Conservation (phyloP, 2,888 invertebrate genomes). For the Beris morrisii region DNA sequence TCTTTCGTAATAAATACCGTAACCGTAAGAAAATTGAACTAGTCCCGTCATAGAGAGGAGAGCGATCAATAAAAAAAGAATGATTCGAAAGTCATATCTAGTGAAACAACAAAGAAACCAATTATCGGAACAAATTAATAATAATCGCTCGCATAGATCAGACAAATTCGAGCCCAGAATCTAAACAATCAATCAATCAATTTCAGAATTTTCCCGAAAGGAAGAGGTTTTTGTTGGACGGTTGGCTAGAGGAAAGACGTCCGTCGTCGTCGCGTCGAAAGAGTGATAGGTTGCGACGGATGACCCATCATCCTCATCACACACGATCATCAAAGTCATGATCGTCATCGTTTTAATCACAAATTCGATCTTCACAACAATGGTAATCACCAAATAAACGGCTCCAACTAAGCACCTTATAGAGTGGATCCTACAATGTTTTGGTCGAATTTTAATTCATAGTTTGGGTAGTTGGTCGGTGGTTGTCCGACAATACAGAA, state of each 20-base stretch:
- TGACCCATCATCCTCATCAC: conserved; percentile 23
- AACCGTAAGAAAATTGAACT: conserved; percentile 1
- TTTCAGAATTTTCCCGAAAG: conserved; percentile 26
- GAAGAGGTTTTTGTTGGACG: conserved; percentile 24
- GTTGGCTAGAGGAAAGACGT: conserved; percentile 15
- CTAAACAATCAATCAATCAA: conserved; percentile 40
- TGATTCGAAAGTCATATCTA: conserved; percentile 16
- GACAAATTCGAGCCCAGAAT: conserved; percentile 34
- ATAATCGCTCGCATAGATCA: conserved; percentile 39
- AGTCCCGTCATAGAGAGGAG: neutral
- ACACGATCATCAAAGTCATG: conserved; percentile 17
- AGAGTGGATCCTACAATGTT: conserved; percentile 4
- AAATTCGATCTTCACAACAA: conserved; percentile 25
- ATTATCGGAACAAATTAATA: conserved; percentile 40
- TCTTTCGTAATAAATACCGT: conserved; percentile 2
- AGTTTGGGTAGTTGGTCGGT: conserved; percentile 6
- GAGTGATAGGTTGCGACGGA: conserved; percentile 10
- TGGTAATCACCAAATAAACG: conserved; percentile 25
- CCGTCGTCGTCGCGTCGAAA: conserved; percentile 23
- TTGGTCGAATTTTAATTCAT: conserved; percentile 36
- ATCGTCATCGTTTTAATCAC: conserved; percentile 18
- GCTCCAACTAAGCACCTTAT: conserved; percentile 5
- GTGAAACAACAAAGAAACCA: conserved; percentile 38
- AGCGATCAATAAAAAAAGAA: conserved; percentile 4
- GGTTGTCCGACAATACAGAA: conserved; percentile 3